These are phyloP conservation scores for Tiliacea citrago DNA, from an alignment of 2,888 invertebrate genomes.

Conservation along the genomic window DNA sequence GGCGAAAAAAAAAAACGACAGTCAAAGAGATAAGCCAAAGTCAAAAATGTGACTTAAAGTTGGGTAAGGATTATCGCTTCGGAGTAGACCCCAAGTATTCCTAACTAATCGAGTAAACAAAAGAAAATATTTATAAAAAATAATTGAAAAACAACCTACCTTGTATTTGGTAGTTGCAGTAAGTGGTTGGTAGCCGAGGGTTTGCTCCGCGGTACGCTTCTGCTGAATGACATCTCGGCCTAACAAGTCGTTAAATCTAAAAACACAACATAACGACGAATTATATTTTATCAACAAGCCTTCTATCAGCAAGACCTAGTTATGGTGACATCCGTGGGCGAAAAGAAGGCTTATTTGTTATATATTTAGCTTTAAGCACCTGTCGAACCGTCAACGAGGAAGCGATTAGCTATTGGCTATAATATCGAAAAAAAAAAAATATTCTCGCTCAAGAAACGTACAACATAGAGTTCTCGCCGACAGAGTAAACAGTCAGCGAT, in stretches of 20 bases:
- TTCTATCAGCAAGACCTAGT: background rate
- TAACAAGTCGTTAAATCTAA: constrained; percentile 96
- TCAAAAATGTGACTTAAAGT: too few relatives aligned
- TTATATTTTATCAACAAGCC: background rate
- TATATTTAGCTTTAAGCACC: background rate
- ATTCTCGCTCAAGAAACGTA: background rate
- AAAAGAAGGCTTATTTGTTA: background rate
- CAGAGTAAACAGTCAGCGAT: too few relatives aligned
- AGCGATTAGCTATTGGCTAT: background rate
- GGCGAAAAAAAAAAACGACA: too few relatives aligned
- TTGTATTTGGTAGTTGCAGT: constrained; percentile 97
- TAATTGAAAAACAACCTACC: constrained; percentile 82
- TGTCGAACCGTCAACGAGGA: background rate
- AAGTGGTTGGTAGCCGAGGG: constrained; percentile 96
- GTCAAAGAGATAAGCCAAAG: too few relatives aligned
- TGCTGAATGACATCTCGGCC: constrained; percentile 97
- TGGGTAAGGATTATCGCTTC: too few relatives aligned
- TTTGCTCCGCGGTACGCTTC: constrained; percentile 96
- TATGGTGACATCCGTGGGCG: background rate
- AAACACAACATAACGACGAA: constrained; percentile 32
- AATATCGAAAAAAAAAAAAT: too few relatives aligned
- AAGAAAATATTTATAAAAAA: background rate
- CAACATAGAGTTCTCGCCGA: background rate
- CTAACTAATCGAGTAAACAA: background rate
- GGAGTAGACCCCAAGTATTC: too few relatives aligned